Conservation (phyloP, 2,888 invertebrate species). For the Synergus umbraculus region DNA sequence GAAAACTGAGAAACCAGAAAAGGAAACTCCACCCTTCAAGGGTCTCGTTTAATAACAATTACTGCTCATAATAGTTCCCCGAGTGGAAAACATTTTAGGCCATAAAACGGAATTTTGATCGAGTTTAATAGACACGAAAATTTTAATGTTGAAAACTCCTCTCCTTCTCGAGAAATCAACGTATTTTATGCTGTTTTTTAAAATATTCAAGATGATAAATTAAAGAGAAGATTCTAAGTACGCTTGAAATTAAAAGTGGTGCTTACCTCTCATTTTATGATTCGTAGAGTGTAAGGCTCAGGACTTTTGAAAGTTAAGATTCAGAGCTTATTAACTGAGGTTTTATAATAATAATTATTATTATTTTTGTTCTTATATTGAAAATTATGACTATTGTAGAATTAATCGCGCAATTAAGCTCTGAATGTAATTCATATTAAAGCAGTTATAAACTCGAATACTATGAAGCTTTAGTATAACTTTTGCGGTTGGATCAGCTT, state of each 20-base stretch:
- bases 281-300: background rate
- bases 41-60: conserved; percentile 40
- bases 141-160: background rate
- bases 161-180: background rate
- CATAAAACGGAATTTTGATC: conserved; percentile 20
- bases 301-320: background rate
- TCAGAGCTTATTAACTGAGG: background rate
- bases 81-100: conserved; percentile 34
- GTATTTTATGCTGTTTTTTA: background rate
- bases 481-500: background rate
- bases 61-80: conserved; percentile 19
- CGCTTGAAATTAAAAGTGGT: background rate
- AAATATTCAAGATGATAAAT: background rate
- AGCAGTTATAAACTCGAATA: background rate
- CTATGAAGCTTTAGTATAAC: background rate
- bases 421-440: background rate
- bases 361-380: no score
- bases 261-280: background rate
- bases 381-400: no score
- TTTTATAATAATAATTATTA: no score
- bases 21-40: conserved; percentile 8
- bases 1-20: conserved; percentile 17
- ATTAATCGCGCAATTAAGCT: no score
- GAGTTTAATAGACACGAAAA: background rate
- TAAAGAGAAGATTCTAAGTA: background rate